These are phyloP conservation scores for Heteromurus nitidus DNA, from an alignment of 2,888 invertebrate genomes.

Conservation along the genomic window DNA sequence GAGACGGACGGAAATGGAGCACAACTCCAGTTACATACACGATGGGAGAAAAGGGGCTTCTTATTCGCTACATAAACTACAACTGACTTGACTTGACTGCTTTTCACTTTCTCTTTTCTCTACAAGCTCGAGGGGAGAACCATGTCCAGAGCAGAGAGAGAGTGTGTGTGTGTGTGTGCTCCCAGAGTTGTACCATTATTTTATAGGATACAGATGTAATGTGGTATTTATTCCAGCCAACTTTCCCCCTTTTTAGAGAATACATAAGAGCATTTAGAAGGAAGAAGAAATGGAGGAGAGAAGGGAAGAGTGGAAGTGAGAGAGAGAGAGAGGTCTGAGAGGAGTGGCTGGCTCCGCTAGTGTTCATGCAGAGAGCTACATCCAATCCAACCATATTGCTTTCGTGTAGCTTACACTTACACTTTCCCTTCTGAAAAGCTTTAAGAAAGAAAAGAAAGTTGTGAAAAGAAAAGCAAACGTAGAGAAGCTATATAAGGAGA, in stretches of 20 bases:
- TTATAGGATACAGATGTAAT: no score
- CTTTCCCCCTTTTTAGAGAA: constrained; percentile 16
- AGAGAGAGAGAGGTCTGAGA: no score
- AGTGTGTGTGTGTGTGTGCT: not conserved
- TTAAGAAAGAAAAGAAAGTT: no score
- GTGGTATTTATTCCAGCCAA: not conserved
- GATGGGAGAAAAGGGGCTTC: not conserved
- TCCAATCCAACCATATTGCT: no score
- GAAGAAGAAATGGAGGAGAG: constrained; percentile 20
- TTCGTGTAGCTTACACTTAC: no score
- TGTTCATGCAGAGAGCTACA: constrained; percentile 11
- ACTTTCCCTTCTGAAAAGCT: no score
- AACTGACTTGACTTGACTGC: not conserved
- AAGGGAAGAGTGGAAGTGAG: constrained; percentile 42
- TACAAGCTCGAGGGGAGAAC: no score
- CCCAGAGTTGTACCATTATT: no score
- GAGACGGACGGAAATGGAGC: constrained; percentile 58
- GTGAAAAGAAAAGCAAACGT: no score
- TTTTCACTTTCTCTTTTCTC: no score
- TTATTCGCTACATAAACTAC: not conserved
- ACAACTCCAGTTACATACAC: not conserved
- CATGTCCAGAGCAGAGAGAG: not conserved
- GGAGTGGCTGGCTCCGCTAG: not conserved
- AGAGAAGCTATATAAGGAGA: not conserved
- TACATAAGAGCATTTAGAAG: not conserved